These are phyloP conservation scores for Alcedo atthis DNA, from an alignment of 2,797 vertebrate genomes.

Conservation along the genomic window DNA sequence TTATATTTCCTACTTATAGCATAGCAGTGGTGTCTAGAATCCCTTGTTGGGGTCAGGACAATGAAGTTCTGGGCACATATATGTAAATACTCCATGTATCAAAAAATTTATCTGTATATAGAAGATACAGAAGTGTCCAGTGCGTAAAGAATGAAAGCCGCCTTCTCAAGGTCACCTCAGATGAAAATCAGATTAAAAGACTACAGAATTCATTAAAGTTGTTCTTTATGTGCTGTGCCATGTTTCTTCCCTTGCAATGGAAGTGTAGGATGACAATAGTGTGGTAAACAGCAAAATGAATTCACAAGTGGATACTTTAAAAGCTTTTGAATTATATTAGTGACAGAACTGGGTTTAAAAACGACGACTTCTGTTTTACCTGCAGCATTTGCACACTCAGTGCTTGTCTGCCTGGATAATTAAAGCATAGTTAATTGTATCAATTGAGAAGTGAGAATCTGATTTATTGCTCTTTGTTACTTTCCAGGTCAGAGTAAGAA, in stretches of 20 bases:
- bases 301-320: background rate
- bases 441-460: conserved; percentile 64
- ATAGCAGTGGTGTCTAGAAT: background rate
- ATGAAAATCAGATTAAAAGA: background rate
- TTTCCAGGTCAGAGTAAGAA: conserved; percentile 71
- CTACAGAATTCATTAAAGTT: background rate
- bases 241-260: accelerated
- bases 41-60: accelerated
- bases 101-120: background rate
- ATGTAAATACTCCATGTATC: background rate
- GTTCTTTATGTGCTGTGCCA: background rate
- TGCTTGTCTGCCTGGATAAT: conserved; percentile 61
- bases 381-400: conserved; percentile 33
- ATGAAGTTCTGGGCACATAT: background rate
- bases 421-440: conserved; percentile 68
- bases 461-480: conserved; percentile 63
- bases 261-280: background rate
- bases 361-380: conserved; percentile 51
- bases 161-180: background rate
- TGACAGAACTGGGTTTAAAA: conserved; percentile 6
- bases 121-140: background rate
- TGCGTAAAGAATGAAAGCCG: background rate
- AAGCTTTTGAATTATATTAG: background rate
- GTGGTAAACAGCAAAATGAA: background rate
- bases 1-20: background rate